Evolutionary conservation across 2,797 vertebrate genomes (phyloP).

Genomic region (Bovichtus variegatus): DNA sequence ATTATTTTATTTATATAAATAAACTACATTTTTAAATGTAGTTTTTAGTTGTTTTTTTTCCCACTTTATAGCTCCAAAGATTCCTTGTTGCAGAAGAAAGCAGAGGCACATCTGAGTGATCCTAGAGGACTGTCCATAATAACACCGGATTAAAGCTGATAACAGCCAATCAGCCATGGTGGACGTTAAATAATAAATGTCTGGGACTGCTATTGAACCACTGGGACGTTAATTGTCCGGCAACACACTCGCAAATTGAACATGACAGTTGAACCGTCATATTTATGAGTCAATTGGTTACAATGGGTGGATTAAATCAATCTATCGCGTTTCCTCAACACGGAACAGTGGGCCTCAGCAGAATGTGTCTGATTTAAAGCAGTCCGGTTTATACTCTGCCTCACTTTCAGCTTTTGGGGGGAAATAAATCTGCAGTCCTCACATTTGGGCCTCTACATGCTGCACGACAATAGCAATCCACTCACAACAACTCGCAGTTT

Average conservation of each 20-base stretch:
- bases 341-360: constrained; percentile 59
- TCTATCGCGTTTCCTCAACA: constrained; percentile 68
- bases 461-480: constrained; percentile 68
- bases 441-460: constrained; percentile 65
- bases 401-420: constrained; percentile 23
- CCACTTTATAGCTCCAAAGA: not conserved
- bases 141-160: constrained; percentile 74
- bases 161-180: constrained; percentile 73
- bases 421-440: constrained; percentile 68
- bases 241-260: constrained; percentile 80
- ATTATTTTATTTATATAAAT: constrained; percentile 3
- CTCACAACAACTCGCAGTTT: constrained; percentile 42
- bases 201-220: constrained; percentile 68
- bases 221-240: constrained; percentile 79
- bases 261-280: constrained; percentile 79
- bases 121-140: constrained; percentile 54
- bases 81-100: constrained; percentile 23
- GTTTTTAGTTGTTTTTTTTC: not conserved
- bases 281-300: constrained; percentile 83
- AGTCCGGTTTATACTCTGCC: constrained; percentile 23
- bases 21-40: not conserved
- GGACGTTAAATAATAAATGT: constrained; percentile 79
- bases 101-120: constrained; percentile 33
- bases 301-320: constrained; percentile 77
- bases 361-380: constrained; percentile 55